Conservation (phyloP, 1,140 invertebrate genomes). For the Drosophila funebris region DNA sequence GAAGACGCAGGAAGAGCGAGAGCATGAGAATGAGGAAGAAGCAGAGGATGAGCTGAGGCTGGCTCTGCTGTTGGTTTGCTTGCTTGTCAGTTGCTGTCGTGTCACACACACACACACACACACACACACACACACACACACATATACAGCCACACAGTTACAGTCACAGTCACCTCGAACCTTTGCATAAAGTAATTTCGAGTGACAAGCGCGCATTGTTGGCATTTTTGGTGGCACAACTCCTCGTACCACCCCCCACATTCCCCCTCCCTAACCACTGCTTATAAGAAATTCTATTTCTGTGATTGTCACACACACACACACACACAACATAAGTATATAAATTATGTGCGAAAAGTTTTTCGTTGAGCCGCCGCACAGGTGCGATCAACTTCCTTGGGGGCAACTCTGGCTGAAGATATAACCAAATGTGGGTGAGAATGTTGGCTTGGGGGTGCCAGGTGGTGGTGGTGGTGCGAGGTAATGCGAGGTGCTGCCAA, state of each 20-base stretch:
- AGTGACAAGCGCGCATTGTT: constrained; percentile 52
- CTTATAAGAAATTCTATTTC: constrained; percentile 59
- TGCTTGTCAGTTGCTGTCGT: constrained; percentile 39
- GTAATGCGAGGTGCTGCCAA: too few relatives aligned
- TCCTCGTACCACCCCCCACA: neutral
- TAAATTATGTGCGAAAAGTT: constrained; percentile 57
- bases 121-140: constrained; percentile 4
- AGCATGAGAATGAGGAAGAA: neutral
- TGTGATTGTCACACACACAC: constrained; percentile 47
- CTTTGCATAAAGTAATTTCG: constrained; percentile 57
- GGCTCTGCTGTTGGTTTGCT: constrained; percentile 13
- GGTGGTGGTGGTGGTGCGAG: neutral
- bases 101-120: constrained; percentile 1
- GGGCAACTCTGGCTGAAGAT: neutral
- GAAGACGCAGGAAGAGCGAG: neutral
- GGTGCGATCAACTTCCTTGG: constrained; percentile 33
- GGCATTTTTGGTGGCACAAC: constrained; percentile 41
- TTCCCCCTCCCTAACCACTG: neutral
- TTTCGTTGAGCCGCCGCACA: constrained; percentile 35
- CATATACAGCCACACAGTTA: neutral
- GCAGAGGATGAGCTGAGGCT: constrained; percentile 25
- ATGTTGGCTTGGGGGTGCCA: too few relatives aligned
- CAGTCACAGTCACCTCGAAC: constrained; percentile 17
- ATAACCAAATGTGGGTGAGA: neutral
- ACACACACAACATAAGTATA: constrained; percentile 21